Evolutionary conservation across 2,888 invertebrate genomes (phyloP).

Genomic region (Micropterix aruncella): DNA sequence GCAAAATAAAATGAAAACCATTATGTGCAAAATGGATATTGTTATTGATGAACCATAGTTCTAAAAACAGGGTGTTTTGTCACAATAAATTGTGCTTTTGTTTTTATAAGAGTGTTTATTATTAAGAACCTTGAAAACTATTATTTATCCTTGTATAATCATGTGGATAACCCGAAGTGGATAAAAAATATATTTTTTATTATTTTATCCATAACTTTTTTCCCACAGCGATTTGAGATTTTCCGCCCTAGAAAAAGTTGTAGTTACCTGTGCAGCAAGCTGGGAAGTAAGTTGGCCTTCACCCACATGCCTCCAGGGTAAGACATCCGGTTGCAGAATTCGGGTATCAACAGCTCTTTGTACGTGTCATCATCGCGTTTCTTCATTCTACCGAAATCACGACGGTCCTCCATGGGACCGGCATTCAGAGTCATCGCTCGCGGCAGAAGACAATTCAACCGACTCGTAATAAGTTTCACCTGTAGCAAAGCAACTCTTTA

Average conservation of each 20-base stretch:
- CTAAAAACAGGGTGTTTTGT: no score
- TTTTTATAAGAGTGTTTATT: no score
- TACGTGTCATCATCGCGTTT: constrained; percentile 34
- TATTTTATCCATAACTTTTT: not conserved
- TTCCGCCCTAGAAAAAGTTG: not conserved
- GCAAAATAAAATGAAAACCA: no score
- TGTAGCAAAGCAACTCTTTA: constrained; percentile 15
- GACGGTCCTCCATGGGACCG: constrained; percentile 26
- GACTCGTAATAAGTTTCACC: constrained; percentile 28
- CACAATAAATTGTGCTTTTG: no score
- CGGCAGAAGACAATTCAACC: constrained; percentile 33
- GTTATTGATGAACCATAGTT: no score
- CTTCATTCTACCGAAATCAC: constrained; percentile 11
- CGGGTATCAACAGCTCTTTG: constrained; percentile 68
- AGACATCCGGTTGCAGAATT: constrained; percentile 61
- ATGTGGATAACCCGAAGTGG: no score
- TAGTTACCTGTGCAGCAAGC: constrained; percentile 61
- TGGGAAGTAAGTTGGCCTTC: constrained; percentile 73
- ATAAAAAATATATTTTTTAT: no score
- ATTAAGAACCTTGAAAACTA: no score
- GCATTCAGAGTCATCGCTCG: constrained; percentile 25
- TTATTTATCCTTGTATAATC: no score
- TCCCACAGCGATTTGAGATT: not conserved
- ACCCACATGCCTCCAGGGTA: constrained; percentile 71
- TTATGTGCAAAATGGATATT: no score